Base-by-base conservation (phyloP, 2,888 invertebrate genomes). In the Parnassius glacialis region DNA sequence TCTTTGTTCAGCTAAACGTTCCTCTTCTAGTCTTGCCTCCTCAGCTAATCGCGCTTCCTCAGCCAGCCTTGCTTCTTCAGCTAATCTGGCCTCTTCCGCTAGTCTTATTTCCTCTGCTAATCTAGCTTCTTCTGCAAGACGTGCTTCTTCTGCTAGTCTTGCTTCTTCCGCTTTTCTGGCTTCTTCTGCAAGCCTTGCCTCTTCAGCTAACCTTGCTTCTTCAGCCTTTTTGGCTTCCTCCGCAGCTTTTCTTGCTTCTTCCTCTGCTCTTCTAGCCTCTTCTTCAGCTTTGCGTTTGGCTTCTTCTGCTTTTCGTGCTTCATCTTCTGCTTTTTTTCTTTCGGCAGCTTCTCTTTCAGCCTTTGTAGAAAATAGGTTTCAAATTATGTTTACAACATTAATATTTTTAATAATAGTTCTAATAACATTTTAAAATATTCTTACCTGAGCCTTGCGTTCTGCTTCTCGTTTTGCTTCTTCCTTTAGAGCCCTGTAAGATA, bases 291-390 rank as follows among this genome's bases (percentile, higher is more conserved):
- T 89, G 43, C 91, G 90, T 67, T 90, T 90, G 42, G 84, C 77
- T 62, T 92, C 93, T 69, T 92, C 92, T 61, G 92, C 92, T 68
- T 84, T 90, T 52, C 88, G 87, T 11, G 91, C 90, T 68, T 91
- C 92, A 73, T 93, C 94, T 74, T 93, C 94, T 66, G 90, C 93
- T 67, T 88, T 80, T 59, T 90, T 93, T 71, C 80, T 88, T 68
- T 89, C 88, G 57, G 85, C 85, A 51, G 85, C 82, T 74, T 91
- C 90, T 62, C 86, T 85, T 68, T 88, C 87, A 61, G 83, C 87
- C 87, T 62, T 47, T 42, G 45, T 5, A 11, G 11, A 20, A 53
- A 84, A 52, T 9, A 54, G 10, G 10, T 16, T 11, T 47, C 11
- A 43, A 11, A 47, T 47, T 47, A 16, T 2, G 9, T 48, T 48